A percentile compares a stretch with the other conserved stretches of the same genome.
Evolutionary conservation across 2,113 vertebrate genomes (phyloP).

Genomic region (Strix aluco): DNA sequence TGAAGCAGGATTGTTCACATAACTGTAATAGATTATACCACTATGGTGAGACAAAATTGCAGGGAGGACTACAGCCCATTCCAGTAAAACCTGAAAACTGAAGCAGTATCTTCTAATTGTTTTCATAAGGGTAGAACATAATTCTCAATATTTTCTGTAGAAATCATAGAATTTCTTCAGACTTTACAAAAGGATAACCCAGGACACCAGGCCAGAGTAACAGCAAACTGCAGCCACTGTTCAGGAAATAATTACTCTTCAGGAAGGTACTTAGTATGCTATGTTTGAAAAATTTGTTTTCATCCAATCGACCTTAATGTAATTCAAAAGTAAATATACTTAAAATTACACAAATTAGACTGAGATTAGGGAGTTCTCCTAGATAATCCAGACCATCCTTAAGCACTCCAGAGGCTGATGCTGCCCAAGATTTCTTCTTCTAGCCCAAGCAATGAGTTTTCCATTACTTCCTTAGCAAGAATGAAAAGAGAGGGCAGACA

Average conservation of each 20-base stretch:
- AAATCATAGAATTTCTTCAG: background rate
- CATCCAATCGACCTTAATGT: background rate
- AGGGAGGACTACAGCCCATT: background rate
- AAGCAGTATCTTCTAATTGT: background rate
- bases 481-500: background rate
- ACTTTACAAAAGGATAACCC: background rate
- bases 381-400: background rate
- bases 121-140: background rate
- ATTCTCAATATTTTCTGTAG: background rate
- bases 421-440: background rate
- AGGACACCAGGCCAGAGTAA: background rate
- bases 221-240: background rate
- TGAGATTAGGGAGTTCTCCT: background rate
- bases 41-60: background rate
- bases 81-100: background rate
- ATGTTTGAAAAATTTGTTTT: background rate
- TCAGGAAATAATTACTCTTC: background rate
- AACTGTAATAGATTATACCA: background rate
- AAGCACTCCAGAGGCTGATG: background rate
- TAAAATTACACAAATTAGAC: background rate
- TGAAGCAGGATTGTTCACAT: background rate
- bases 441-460: background rate
- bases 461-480: background rate
- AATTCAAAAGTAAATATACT: background rate
- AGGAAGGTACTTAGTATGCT: background rate